Conservation (phyloP, 2,113 vertebrate genomes). For the Cranoglanis bouderius region DNA sequence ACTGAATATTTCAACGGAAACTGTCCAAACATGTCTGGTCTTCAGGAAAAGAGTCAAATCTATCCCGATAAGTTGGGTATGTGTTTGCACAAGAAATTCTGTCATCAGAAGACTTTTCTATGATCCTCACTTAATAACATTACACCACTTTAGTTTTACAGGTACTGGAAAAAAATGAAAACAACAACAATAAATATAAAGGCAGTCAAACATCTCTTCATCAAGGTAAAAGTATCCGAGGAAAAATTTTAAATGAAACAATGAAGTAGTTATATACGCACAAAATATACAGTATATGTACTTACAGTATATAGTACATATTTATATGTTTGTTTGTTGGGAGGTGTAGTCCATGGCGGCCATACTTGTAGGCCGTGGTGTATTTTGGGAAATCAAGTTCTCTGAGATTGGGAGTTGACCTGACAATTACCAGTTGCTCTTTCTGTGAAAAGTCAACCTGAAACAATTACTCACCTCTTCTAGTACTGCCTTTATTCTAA, state of each 20-base stretch:
- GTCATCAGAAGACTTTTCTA: background rate
- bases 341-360: too few species aligned
- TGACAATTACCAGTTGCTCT: too few species aligned
- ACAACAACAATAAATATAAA: background rate
- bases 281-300: too few species aligned
- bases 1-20: constrained; percentile 53
- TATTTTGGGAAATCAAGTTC: too few species aligned
- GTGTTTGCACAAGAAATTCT: background rate
- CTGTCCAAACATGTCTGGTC: constrained; percentile 27
- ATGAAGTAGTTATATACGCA: too few species aligned
- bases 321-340: too few species aligned
- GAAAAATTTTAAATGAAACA: background rate
- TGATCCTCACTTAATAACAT: background rate
- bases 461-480: too few species aligned
- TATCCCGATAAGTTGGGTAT: constrained; percentile 46
- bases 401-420: too few species aligned
- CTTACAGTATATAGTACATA: too few species aligned
- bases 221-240: constrained; percentile 2
- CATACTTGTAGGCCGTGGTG: too few species aligned
- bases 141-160: constrained; percentile 1
- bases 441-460: too few species aligned
- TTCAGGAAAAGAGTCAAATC: background rate
- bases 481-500: too few species aligned
- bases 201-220: background rate
- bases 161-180: background rate